Percentiles rank a stretch among this genome's conserved stretches.
These are phyloP conservation scores for Penelope pileata DNA, from an alignment of 2,113 vertebrate species.

Conservation along the genomic window DNA sequence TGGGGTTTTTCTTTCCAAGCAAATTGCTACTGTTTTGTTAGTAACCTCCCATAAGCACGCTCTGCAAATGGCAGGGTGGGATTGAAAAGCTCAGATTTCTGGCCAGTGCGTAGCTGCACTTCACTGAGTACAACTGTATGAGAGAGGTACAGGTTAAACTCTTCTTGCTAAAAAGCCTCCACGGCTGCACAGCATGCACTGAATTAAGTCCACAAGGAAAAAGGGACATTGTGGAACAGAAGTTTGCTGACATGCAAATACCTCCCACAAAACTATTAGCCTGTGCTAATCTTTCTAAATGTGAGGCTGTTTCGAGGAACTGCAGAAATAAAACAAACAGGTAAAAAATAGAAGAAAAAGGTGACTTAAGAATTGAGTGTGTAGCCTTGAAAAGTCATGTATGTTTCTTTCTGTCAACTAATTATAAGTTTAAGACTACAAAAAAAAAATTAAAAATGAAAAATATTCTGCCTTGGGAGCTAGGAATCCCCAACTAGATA, in stretches of 20 bases:
- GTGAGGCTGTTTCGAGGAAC: neutral
- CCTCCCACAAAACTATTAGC: neutral
- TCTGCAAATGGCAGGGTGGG: neutral
- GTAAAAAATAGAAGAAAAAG: neutral
- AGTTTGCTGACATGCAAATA: neutral
- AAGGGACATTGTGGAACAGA: neutral
- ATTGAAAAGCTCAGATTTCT: neutral
- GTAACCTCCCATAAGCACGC: neutral
- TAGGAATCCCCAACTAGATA: neutral
- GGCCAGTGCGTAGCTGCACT: neutral
- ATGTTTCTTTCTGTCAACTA: neutral
- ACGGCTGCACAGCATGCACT: neutral
- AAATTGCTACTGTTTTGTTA: slow-evolving; percentile 36
- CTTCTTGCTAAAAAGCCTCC: neutral
- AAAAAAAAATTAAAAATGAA: neutral
- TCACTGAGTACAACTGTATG: neutral
- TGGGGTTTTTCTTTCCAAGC: neutral
- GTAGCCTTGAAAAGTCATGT: neutral
- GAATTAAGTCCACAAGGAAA: neutral
- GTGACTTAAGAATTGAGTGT: neutral
- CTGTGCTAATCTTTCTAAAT: neutral
- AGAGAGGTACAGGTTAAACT: neutral
- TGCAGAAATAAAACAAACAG: neutral
- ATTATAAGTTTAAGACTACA: neutral
- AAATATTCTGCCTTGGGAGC: neutral